phyloP scores from a whole-genome alignment of 1,140 invertebrate species.

The Intoshia linei region DNA sequence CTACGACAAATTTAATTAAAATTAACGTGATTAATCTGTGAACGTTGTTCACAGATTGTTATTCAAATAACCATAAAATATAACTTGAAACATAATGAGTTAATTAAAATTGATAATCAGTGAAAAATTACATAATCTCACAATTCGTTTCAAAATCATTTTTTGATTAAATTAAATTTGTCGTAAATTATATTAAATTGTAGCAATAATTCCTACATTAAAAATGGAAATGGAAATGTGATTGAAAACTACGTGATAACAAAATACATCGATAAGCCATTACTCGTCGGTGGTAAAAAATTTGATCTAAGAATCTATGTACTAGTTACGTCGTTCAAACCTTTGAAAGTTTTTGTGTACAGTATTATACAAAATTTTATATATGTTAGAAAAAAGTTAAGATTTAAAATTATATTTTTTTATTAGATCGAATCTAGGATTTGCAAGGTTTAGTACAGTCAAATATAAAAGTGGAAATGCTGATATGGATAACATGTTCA shows the following conservation, averaged over 20 bases:
- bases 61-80: too few relatives aligned
- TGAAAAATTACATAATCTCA: too few relatives aligned
- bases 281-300: conserved; percentile 69
- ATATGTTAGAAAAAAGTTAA: too few relatives aligned
- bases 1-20: too few relatives aligned
- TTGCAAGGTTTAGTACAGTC: conserved; percentile 47
- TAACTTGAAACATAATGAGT: too few relatives aligned
- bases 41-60: too few relatives aligned
- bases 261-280: conserved; percentile 67
- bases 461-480: conserved; percentile 30
- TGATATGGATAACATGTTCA: conserved; percentile 48
- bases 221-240: conserved; percentile 17
- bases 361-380: too few relatives aligned
- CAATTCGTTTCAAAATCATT: conserved; percentile 4
- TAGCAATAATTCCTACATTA: conserved; percentile 2
- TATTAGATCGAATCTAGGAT: conserved; percentile 30
- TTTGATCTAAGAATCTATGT: conserved; percentile 78
- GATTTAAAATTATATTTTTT: too few relatives aligned
- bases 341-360: conserved; percentile 29
- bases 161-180: too few relatives aligned
- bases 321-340: conserved; percentile 64
- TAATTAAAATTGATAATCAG: too few relatives aligned
- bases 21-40: too few relatives aligned
- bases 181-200: neutral
- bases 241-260: conserved; percentile 28